These are phyloP conservation scores for Steinernema feltiae DNA, from an alignment of 1,140 invertebrate species.

Conservation along the genomic window DNA sequence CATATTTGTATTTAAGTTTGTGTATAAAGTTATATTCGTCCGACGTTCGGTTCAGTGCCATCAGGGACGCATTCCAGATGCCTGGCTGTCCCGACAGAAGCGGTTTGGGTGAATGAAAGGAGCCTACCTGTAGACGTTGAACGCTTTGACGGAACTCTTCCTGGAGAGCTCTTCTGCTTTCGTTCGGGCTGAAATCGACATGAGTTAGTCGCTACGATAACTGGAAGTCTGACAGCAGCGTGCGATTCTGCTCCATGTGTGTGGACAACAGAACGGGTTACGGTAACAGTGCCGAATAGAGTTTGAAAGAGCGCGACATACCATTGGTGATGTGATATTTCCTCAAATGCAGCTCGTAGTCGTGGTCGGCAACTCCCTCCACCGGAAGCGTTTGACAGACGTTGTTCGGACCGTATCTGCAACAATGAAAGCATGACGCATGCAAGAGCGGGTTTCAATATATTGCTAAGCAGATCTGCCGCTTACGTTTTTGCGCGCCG, in stretches of 20 bases:
- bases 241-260: too few relatives aligned
- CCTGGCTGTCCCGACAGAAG: conserved; percentile 9
- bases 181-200: background rate
- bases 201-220: background rate
- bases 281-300: too few relatives aligned
- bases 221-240: too few relatives aligned
- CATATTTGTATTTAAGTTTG: conserved; percentile 1
- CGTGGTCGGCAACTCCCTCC: conserved; percentile 78
- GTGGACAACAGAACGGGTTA: too few relatives aligned
- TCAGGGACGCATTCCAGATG: too few relatives aligned
- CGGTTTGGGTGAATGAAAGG: conserved; percentile 21
- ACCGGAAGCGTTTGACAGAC: conserved; percentile 77
- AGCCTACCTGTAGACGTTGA: conserved; percentile 31
- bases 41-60: too few relatives aligned
- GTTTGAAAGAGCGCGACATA: too few relatives aligned
- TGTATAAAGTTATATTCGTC: conserved; percentile 13
- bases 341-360: conserved; percentile 78
- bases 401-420: conserved; percentile 74
- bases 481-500: too few relatives aligned
- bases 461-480: background rate
- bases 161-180: background rate
- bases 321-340: conserved; percentile 66
- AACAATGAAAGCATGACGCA: background rate
- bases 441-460: background rate
- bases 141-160: background rate